Percentiles rank a stretch among this genome's conserved stretches.
These are phyloP conservation scores for Lamellibrachia luymesi DNA, from an alignment of 1,140 invertebrate genomes.

Conservation along the genomic window DNA sequence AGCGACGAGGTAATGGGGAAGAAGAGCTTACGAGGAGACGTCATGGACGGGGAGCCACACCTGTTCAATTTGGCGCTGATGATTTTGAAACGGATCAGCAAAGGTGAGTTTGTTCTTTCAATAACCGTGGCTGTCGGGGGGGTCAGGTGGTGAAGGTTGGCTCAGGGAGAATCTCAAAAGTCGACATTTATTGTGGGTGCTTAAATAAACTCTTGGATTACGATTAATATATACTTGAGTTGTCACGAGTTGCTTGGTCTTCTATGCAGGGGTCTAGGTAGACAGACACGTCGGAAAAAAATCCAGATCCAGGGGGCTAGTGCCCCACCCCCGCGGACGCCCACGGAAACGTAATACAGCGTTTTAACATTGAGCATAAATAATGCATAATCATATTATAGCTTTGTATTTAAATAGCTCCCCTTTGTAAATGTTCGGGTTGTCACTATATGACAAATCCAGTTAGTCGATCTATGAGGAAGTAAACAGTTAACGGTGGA, in stretches of 20 bases:
- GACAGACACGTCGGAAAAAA: background rate
- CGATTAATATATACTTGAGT: no score
- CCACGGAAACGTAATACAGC: no score
- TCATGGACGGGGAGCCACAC: background rate
- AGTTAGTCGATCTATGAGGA: background rate
- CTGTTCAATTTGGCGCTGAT: background rate
- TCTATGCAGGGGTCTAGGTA: background rate
- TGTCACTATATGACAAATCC: background rate
- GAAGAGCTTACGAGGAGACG: background rate
- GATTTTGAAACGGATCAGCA: background rate
- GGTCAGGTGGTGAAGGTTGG: background rate
- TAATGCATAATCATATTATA: background rate
- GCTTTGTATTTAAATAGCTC: background rate
- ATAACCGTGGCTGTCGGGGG: background rate
- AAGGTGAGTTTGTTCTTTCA: background rate
- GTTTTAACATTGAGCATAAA: background rate
- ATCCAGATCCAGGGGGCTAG: background rate
- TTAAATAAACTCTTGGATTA: background rate
- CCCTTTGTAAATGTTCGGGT: background rate
- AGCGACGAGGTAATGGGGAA: background rate
- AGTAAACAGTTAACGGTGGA: background rate
- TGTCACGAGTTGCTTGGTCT: background rate
- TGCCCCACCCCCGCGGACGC: no score
- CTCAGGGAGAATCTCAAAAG: background rate
- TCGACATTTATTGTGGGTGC: background rate